phyloP scores from a whole-genome alignment of 2,888 invertebrate species.

The Drosophila tanythrix region DNA sequence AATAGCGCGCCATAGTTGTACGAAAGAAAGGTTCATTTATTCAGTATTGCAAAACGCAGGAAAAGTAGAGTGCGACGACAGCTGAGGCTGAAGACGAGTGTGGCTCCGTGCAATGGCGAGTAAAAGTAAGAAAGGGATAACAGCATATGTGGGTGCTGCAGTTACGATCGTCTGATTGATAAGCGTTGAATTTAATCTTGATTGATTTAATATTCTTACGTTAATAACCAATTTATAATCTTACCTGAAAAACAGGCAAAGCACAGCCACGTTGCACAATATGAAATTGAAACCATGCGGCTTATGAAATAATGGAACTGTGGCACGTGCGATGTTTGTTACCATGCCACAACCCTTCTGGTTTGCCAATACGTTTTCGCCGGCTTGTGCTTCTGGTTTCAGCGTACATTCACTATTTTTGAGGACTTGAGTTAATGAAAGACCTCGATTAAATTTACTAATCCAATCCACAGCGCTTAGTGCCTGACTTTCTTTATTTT shows the following conservation, averaged over 20 bases:
- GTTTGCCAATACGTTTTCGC: conserved; percentile 55
- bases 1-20: too few species aligned
- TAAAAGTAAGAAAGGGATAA: not conserved
- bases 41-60: not conserved
- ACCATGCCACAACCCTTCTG: conserved; percentile 63
- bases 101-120: not conserved
- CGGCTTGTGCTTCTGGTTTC: conserved; percentile 64
- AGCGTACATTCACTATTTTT: conserved; percentile 53
- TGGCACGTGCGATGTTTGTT: conserved; percentile 70
- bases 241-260: conserved; percentile 79
- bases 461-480: conserved; percentile 74
- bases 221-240: not conserved
- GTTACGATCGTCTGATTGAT: not conserved
- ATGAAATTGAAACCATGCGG: conserved; percentile 75
- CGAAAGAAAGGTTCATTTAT: accelerated
- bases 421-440: conserved; percentile 55
- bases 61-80: not conserved
- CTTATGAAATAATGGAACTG: conserved; percentile 78
- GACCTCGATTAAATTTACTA: conserved; percentile 69
- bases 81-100: not conserved
- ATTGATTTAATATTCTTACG: not conserved
- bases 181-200: not conserved
- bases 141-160: not conserved
- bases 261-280: conserved; percentile 64
- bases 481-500: conserved; percentile 64